These are phyloP conservation scores for Pogonocherus hispidulus DNA, from an alignment of 2,888 invertebrate species.

Conservation along the genomic window DNA sequence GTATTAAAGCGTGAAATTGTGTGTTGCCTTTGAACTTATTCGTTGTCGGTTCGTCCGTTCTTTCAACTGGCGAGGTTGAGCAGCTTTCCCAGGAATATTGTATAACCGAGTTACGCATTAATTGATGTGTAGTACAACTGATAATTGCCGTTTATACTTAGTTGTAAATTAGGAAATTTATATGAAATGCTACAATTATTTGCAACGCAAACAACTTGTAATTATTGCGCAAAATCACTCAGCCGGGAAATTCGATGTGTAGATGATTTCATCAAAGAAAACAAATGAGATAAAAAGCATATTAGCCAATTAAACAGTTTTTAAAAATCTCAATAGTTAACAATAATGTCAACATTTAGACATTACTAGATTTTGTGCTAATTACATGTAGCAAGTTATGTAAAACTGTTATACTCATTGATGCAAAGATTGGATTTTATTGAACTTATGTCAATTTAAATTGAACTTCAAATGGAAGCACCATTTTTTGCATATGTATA, in stretches of 20 bases:
- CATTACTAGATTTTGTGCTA: too few species aligned
- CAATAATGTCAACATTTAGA: too few species aligned
- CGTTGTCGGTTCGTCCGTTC: neutral
- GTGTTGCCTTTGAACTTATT: neutral
- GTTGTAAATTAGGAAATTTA: conserved; percentile 5
- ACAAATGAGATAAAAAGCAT: neutral
- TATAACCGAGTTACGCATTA: neutral
- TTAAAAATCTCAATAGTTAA: too few species aligned
- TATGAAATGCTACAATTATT: conserved; percentile 8
- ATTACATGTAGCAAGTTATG: too few species aligned
- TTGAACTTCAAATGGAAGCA: too few species aligned
- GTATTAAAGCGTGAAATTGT: neutral
- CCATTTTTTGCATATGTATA: too few species aligned
- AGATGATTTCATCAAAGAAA: neutral
- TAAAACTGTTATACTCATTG: too few species aligned
- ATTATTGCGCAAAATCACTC: conserved; percentile 5
- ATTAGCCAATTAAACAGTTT: conserved; percentile 6
- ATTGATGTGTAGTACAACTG: neutral
- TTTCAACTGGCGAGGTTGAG: neutral
- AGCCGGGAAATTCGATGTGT: neutral
- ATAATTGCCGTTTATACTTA: neutral
- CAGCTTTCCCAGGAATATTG: neutral
- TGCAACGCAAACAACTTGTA: neutral
- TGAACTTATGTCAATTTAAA: too few species aligned
- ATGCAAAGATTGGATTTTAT: too few species aligned